Evolutionary conservation across 2,113 vertebrate species (phyloP), one percentile per base, ranked within the genome.

Genomic region (Pygoscelis adeliae): DNA sequence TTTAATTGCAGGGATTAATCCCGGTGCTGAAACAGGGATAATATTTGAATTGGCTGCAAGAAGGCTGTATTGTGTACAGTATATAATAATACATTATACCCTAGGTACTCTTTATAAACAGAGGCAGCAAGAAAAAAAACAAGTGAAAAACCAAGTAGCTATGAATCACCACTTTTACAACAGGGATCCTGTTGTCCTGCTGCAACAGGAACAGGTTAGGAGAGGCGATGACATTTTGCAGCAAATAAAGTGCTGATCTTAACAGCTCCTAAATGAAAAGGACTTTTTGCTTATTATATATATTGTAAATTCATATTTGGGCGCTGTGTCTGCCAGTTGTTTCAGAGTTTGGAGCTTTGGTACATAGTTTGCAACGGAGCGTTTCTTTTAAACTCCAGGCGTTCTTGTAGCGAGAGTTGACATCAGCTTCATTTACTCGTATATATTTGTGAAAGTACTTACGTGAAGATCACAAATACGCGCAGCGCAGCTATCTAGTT

Each of bases 401-500:
- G 30, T 87, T 95, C 76, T 89, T 50, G 87, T 47, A 86, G 90
- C 11, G 15, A 79, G 93, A 91, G 85, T 76, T 84, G 95, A 92
- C 65, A 58, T 49, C 27, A 14, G 70, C 91, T 97, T 97, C 90
- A 96, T 97, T 98, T 88, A 95, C 95, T 95, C 63, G 3, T 79
- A 93, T 61, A 87, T 97, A 59, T 97, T 98, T 98, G 98, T 96
- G 93, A 98, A 97, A 97, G 94, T 98, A 88, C 96, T 98, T 98
- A 97, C 50, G 96, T 96, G 98, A 97, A 97, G 97, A 97, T 97
- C 95, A 96, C 97, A 98, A 98, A 96, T 98, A 92, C 94, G 91
- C 69, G 9, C 83, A 89, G 90, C 20, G 76, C 93, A 90, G 89
- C 81, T 96, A 97, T 98, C 98, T 98, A 77, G 90, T 97, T 98